Conservation (phyloP, 1,140 invertebrate species). For the Notospermus geniculatus region DNA sequence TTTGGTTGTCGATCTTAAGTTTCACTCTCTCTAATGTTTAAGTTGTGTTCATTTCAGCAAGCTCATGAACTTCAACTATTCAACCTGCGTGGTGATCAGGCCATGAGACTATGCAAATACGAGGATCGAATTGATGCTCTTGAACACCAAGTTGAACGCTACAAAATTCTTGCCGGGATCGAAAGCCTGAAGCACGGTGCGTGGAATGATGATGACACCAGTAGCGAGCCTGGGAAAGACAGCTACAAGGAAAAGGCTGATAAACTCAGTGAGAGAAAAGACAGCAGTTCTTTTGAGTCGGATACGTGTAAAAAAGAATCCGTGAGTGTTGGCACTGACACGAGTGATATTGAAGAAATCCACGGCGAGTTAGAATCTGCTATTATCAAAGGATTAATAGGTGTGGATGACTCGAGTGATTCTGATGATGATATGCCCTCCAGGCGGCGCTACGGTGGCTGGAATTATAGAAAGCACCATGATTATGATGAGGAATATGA, state of each 20-base stretch:
- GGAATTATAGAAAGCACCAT: too few relatives aligned
- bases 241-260: constrained; percentile 2
- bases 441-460: neutral
- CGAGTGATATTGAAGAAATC: constrained; percentile 10
- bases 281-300: constrained; percentile 9
- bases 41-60: constrained; percentile 9
- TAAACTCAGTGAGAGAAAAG: neutral
- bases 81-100: constrained; percentile 6
- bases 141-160: constrained; percentile 6
- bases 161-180: constrained; percentile 7
- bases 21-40: too few relatives aligned
- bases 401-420: constrained; percentile 2
- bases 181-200: constrained; percentile 7
- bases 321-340: neutral
- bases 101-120: constrained; percentile 6
- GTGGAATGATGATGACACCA: neutral
- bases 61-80: constrained; percentile 3
- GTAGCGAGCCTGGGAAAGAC: neutral
- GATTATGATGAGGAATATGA: too few relatives aligned
- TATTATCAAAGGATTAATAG: constrained; percentile 1
- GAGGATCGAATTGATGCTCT: constrained; percentile 6
- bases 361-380: constrained; percentile 7
- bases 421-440: neutral
- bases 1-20: too few relatives aligned
- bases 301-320: constrained; percentile 5